Percentiles rank a stretch among this genome's conserved stretches.
phyloP scores from a whole-genome alignment of 1,140 invertebrate genomes.

The Zeugodacus cucurbitae region DNA sequence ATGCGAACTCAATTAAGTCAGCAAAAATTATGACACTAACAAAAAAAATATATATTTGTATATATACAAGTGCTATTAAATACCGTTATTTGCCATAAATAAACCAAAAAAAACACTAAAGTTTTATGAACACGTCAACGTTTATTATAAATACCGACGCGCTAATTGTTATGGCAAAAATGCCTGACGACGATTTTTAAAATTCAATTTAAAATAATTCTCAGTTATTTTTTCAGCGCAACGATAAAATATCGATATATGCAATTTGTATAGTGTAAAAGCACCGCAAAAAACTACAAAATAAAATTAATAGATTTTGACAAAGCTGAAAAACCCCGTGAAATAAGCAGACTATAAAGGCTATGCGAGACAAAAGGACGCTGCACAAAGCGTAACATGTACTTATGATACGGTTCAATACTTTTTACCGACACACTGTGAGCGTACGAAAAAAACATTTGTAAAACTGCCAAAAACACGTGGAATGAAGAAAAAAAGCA shows the following conservation, averaged over 20 bases:
- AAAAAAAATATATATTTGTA: background rate
- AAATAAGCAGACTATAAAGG: background rate
- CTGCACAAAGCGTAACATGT: background rate
- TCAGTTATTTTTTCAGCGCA: background rate
- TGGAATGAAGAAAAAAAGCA: background rate
- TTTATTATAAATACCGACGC: background rate
- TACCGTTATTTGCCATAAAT: too few species aligned
- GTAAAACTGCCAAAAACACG: background rate
- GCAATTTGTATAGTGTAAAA: background rate
- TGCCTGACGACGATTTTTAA: background rate
- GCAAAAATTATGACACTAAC: background rate
- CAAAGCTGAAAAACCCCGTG: background rate
- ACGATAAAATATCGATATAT: background rate
- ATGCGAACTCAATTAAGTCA: background rate
- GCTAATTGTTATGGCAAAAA: background rate
- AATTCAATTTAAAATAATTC: constrained; percentile 12
- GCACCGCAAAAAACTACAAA: background rate
- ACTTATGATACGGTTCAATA: background rate
- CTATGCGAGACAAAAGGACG: background rate
- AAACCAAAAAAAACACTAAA: background rate
- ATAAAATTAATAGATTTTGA: background rate
- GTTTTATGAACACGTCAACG: background rate
- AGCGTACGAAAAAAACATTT: background rate
- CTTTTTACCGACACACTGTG: background rate
- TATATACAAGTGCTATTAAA: too few species aligned